Conservation (phyloP, 92 coral and sea anemone genomes). For the Scolanthus callimorphus region DNA sequence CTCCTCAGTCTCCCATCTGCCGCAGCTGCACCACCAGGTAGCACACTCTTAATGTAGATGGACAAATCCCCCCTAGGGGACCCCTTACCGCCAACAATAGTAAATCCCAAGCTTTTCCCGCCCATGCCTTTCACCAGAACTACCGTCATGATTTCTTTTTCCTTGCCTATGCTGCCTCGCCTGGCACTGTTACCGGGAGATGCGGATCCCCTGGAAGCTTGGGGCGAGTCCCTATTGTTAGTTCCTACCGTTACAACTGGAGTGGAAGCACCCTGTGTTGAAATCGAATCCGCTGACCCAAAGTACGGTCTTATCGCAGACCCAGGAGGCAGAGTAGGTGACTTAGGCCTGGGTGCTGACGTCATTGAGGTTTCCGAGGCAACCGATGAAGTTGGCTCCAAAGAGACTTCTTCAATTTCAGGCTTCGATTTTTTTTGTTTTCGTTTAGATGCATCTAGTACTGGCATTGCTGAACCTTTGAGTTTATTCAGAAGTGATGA, state of each 20-base stretch:
- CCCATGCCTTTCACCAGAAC: slow-evolving; percentile 88
- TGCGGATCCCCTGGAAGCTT: slow-evolving; percentile 40
- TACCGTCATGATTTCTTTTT: slow-evolving; percentile 61
- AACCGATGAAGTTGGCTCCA: background rate
- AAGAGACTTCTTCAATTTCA: background rate
- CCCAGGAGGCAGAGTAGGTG: slow-evolving; percentile 46
- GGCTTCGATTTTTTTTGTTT: slow-evolving; percentile 12
- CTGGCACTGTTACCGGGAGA: slow-evolving; percentile 2
- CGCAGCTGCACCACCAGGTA: slow-evolving; percentile 92
- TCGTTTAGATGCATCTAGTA: slow-evolving; percentile 30
- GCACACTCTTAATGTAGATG: slow-evolving; percentile 74
- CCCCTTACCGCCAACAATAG: slow-evolving; percentile 94
- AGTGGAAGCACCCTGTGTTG: slow-evolving; percentile 69
- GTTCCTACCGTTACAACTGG: slow-evolving; percentile 49
- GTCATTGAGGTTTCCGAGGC: slow-evolving; percentile 10
- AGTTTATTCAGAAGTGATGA: slow-evolving; percentile 2
- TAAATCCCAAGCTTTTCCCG: slow-evolving; percentile 92
- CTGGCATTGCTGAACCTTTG: slow-evolving; percentile 14
- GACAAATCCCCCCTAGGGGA: slow-evolving; percentile 89
- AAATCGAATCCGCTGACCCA: slow-evolving; percentile 34
- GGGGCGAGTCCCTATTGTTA: slow-evolving; percentile 72
- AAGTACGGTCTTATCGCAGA: slow-evolving; percentile 55
- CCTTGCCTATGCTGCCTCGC: slow-evolving; percentile 21
- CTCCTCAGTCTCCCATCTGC: slow-evolving; percentile 81
- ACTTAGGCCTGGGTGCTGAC: slow-evolving; percentile 36